These are phyloP conservation scores for Pachyramphus minor DNA, from an alignment of 2,113 vertebrate genomes.

Conservation along the genomic window DNA sequence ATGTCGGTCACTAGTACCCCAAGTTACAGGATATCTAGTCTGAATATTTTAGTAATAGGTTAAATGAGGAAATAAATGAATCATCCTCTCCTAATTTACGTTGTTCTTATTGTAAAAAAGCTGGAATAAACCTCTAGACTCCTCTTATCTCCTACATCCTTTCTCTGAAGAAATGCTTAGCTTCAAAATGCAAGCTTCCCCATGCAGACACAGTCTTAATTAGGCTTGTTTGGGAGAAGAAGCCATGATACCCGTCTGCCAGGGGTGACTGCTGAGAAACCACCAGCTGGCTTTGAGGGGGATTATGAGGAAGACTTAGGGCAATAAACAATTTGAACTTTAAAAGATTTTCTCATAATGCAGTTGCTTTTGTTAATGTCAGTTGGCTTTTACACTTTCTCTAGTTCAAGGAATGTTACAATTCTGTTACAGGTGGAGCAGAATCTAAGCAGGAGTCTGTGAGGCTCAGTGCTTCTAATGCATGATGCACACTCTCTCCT, in stretches of 20 bases:
- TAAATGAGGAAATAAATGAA: background rate
- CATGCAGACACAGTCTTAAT: background rate
- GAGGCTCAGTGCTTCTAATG: background rate
- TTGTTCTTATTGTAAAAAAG: background rate
- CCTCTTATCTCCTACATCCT: background rate
- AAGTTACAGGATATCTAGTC: background rate
- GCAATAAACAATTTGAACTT: background rate
- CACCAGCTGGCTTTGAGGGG: background rate
- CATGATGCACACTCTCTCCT: background rate
- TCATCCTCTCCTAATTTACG: background rate
- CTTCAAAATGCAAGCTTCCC: background rate
- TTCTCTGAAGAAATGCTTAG: background rate
- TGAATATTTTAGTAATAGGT: background rate
- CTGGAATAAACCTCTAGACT: background rate
- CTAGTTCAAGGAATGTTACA: background rate
- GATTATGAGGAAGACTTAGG: background rate
- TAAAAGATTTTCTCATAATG: background rate
- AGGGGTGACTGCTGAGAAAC: background rate
- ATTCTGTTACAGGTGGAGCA: background rate
- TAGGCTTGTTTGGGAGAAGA: background rate
- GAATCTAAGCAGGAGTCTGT: background rate
- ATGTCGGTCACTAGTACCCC: background rate
- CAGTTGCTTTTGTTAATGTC: background rate
- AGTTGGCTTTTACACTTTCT: background rate
- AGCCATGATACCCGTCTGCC: background rate